These are phyloP conservation scores for Prosapia bicincta DNA, from an alignment of 2,888 invertebrate genomes.

Conservation along the genomic window DNA sequence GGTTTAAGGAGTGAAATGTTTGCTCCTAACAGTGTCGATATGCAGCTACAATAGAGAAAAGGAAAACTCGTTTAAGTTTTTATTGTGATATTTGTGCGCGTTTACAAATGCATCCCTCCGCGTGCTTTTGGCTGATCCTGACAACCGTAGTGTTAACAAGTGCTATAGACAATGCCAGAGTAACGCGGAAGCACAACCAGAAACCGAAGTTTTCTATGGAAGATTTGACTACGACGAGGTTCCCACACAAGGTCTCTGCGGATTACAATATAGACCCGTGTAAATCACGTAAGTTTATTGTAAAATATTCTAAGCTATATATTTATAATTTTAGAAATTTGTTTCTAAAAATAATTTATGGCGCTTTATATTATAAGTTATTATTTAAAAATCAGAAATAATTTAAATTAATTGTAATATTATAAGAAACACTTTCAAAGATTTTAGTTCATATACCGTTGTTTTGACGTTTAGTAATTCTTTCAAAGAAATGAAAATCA, in stretches of 20 bases:
- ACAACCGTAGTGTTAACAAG: background rate
- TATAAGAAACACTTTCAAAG: too few species aligned
- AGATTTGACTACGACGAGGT: conserved; percentile 61
- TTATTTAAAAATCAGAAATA: too few species aligned
- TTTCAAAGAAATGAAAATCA: too few species aligned
- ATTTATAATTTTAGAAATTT: too few species aligned
- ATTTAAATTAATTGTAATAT: too few species aligned
- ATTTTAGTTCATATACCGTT: too few species aligned
- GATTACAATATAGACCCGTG: conserved; percentile 82
- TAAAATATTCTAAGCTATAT: too few species aligned
- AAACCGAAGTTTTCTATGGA: conserved; percentile 58
- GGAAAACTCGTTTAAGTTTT: too few species aligned
- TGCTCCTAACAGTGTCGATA: background rate
- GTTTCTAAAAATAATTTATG: too few species aligned
- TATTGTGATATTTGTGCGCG: background rate
- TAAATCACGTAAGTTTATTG: conserved; percentile 77
- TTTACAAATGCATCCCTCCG: background rate
- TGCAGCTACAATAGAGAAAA: too few species aligned
- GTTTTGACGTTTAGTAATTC: too few species aligned
- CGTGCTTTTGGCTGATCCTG: background rate
- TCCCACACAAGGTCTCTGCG: conserved; percentile 64
- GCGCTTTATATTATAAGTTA: too few species aligned
- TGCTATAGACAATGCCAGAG: conserved; percentile 4
- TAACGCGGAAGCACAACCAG: conserved; percentile 20
- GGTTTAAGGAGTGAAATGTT: background rate